These are phyloP conservation scores for Plecturocebus donacophilus DNA, from an alignment of 2,113 vertebrate species.

Conservation along the genomic window DNA sequence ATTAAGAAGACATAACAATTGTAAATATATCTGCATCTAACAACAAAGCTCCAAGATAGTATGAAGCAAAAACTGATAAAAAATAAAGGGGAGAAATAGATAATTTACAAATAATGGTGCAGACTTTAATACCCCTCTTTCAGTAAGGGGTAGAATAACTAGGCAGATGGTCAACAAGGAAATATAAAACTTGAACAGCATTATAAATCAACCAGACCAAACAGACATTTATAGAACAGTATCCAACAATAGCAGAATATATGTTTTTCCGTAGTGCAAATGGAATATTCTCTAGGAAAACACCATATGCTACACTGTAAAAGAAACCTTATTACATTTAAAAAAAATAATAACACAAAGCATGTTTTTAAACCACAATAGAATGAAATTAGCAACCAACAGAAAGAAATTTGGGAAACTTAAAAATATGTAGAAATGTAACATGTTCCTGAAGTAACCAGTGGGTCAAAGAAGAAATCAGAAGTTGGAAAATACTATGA, in stretches of 20 bases:
- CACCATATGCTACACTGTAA: neutral
- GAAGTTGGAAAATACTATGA: neutral
- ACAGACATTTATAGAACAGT: neutral
- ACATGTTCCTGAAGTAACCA: neutral
- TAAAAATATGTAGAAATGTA: neutral
- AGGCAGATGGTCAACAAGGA: neutral
- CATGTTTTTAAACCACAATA: neutral
- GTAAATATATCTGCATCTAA: neutral
- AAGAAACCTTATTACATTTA: neutral
- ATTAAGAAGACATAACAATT: neutral
- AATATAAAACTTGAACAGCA: neutral
- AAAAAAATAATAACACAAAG: conserved; percentile 8
- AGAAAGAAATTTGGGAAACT: neutral
- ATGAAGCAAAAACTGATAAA: neutral
- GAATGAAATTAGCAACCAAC: neutral
- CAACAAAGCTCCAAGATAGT: neutral
- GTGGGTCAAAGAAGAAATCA: neutral
- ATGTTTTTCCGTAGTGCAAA: neutral
- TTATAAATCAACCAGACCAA: neutral
- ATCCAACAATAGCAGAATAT: neutral
- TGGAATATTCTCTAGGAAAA: neutral
- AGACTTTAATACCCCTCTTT: neutral
- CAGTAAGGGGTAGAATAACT: neutral
- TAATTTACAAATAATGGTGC: neutral
- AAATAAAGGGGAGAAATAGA: neutral